phyloP scores from a whole-genome alignment of 2,888 invertebrate species.

The Dinocampus coccinellae region DNA sequence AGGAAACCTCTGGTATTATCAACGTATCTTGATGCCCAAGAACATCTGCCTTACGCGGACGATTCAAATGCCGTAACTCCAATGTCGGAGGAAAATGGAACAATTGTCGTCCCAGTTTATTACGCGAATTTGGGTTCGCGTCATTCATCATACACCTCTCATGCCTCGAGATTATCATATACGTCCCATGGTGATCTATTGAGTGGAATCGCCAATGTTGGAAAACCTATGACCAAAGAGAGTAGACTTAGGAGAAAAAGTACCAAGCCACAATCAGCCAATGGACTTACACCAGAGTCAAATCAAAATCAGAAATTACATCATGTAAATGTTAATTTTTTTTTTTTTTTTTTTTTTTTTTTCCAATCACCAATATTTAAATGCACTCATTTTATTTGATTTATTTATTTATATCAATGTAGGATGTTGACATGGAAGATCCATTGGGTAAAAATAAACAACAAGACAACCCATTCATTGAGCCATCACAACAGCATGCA shows the following conservation, averaged over 20 bases:
- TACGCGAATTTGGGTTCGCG: slow-evolving; percentile 88
- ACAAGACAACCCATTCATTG: slow-evolving; percentile 91
- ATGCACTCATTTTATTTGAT: no score
- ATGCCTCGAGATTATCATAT: slow-evolving; percentile 92
- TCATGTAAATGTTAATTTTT: slow-evolving; percentile 70
- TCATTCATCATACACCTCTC: slow-evolving; percentile 96
- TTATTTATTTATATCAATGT: no score
- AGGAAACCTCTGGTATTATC: slow-evolving; percentile 94
- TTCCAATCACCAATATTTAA: slow-evolving; percentile 39
- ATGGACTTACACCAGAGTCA: slow-evolving; percentile 74
- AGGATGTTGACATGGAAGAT: slow-evolving; percentile 88
- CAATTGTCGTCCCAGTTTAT: slow-evolving; percentile 92
- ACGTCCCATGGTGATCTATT: slow-evolving; percentile 94
- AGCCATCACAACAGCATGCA: slow-evolving; percentile 86
- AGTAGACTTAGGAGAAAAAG: slow-evolving; percentile 84
- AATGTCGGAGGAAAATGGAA: slow-evolving; percentile 97
- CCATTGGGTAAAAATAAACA: slow-evolving; percentile 87
- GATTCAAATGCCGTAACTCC: slow-evolving; percentile 98
- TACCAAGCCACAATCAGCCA: slow-evolving; percentile 73
- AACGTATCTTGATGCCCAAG: slow-evolving; percentile 93
- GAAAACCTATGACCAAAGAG: slow-evolving; percentile 85
- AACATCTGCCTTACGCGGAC: slow-evolving; percentile 96
- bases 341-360: slow-evolving; percentile 14
- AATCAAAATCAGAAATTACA: slow-evolving; percentile 72
- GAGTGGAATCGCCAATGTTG: slow-evolving; percentile 77